Evolutionary conservation across 2,888 invertebrate genomes (phyloP).

Genomic region (Eupithecia dodoneata): DNA sequence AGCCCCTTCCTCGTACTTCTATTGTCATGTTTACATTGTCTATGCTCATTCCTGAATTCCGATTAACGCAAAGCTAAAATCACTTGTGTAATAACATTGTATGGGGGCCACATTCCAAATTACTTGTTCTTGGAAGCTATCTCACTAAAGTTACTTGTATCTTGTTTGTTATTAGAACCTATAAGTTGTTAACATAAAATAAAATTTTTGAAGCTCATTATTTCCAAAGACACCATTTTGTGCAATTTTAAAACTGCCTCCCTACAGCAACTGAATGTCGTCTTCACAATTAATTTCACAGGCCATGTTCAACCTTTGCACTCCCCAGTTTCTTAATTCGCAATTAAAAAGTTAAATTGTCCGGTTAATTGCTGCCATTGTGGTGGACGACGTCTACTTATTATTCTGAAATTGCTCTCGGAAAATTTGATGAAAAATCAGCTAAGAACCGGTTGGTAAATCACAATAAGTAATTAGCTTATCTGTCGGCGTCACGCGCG

Average conservation of each 20-base stretch:
- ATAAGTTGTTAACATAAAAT: not conserved
- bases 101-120: conserved; percentile 43
- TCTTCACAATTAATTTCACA: conserved; percentile 62
- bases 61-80: conserved; percentile 73
- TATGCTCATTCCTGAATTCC: conserved; percentile 79
- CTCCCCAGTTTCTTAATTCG: conserved; percentile 75
- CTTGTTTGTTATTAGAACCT: not conserved
- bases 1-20: conserved; percentile 68
- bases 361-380: conserved; percentile 79
- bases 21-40: conserved; percentile 83
- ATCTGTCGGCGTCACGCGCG: conserved; percentile 75
- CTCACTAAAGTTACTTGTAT: not conserved
- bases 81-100: conserved; percentile 57
- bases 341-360: conserved; percentile 82
- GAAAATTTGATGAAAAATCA: conserved; percentile 73
- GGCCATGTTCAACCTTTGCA: conserved; percentile 72
- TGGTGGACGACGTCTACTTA: conserved; percentile 72
- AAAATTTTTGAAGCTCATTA: not conserved
- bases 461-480: conserved; percentile 81
- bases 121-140: conserved; percentile 31
- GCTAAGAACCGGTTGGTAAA: conserved; percentile 68
- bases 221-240: not conserved
- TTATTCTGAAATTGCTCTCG: conserved; percentile 70
- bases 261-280: conserved; percentile 28
- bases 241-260: conserved; percentile 17